Evolutionary conservation across 2,888 invertebrate genomes (phyloP).

Genomic region (Cheilosia vernalis): DNA sequence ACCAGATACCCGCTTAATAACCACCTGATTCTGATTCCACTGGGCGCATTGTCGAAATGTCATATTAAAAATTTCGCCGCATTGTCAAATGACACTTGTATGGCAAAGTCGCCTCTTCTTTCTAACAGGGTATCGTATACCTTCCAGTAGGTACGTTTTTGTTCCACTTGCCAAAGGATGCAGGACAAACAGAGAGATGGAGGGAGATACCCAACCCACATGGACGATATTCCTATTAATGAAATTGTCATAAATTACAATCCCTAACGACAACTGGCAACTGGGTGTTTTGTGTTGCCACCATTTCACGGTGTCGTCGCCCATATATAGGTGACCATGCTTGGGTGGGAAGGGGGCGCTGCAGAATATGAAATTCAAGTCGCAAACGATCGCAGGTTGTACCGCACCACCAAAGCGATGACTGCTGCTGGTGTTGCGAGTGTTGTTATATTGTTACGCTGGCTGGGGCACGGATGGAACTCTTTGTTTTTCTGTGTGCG

Average conservation of each 20-base stretch:
- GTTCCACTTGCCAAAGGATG: conserved; percentile 4
- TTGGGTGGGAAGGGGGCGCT: conserved; percentile 3
- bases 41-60: conserved; percentile 45
- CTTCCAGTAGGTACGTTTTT: no score
- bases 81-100: conserved; percentile 47
- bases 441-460: neutral
- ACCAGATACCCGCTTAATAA: conserved; percentile 26
- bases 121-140: neutral
- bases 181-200: neutral
- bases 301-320: conserved; percentile 23
- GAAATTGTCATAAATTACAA: conserved; percentile 72
- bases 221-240: conserved; percentile 62
- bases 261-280: conserved; percentile 69
- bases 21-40: conserved; percentile 11
- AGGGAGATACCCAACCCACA: conserved; percentile 30
- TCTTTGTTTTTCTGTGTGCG: neutral
- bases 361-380: conserved; percentile 44
- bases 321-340: conserved; percentile 11
- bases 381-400: conserved; percentile 53
- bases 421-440: conserved; percentile 42
- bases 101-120: conserved; percentile 40
- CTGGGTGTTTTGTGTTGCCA: conserved; percentile 69
- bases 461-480: neutral
- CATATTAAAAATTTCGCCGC: conserved; percentile 49
- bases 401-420: conserved; percentile 5